Percentiles rank a stretch among this genome's conserved stretches.
Conservation (phyloP, 2,888 invertebrate genomes). For the Blera fallax region DNA sequence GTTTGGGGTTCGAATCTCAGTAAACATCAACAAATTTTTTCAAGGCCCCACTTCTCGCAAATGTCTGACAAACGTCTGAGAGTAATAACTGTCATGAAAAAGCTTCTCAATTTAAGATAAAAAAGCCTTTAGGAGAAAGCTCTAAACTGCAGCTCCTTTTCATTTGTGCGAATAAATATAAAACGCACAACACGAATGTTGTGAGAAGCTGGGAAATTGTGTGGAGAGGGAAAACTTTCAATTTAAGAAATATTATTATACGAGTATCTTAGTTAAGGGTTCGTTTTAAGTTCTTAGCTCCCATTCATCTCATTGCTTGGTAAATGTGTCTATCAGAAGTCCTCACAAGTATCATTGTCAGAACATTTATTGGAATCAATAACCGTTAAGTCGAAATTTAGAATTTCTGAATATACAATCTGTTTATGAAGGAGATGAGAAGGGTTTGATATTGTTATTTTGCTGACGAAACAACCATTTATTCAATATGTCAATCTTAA, state of each 20-base stretch:
- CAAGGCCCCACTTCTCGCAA: no score
- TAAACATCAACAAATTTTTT: no score
- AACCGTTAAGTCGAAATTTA: background rate
- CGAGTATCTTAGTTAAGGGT: background rate
- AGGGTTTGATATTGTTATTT: background rate
- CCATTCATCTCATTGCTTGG: background rate
- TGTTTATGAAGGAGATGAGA: background rate
- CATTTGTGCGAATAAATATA: no score
- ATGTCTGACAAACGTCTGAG: no score
- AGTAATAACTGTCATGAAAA: no score
- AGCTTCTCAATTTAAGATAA: no score
- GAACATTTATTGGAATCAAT: slow-evolving; percentile 19
- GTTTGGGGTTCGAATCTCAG: no score
- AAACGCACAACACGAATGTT: no score
- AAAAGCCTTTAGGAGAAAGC: no score
- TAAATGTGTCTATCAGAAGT: background rate
- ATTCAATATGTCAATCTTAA: background rate
- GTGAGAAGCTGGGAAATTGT: no score
- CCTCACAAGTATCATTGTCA: slow-evolving; percentile 21
- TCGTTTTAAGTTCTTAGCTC: background rate
- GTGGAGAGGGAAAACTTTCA: background rate
- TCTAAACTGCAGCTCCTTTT: no score
- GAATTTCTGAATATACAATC: background rate
- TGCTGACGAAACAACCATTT: background rate
- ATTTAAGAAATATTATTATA: background rate